Conservation (phyloP, 2,113 vertebrate genomes). For the Axis porcinus region DNA sequence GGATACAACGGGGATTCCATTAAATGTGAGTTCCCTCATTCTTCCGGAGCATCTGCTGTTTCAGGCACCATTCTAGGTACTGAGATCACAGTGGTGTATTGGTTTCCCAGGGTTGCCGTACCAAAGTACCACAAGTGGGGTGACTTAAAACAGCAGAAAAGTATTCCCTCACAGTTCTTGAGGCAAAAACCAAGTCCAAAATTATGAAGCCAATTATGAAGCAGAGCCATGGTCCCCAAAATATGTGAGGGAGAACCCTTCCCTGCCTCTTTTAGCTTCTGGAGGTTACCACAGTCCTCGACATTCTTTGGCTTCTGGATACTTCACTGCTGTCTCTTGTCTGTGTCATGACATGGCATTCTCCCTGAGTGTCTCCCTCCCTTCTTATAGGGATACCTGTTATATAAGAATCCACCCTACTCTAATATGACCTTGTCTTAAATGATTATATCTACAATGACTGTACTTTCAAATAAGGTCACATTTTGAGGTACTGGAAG, state of each 20-base stretch:
- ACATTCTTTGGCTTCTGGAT: neutral
- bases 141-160: neutral
- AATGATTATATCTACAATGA: neutral
- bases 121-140: neutral
- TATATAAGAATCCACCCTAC: neutral
- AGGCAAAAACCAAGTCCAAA: neutral
- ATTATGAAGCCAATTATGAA: neutral
- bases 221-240: neutral
- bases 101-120: neutral
- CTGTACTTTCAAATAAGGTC: neutral
- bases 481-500: neutral
- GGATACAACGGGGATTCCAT: neutral
- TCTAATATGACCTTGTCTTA: neutral
- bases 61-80: neutral
- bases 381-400: neutral
- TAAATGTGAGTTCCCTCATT: rapidly evolving
- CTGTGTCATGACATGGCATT: neutral
- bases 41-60: neutral
- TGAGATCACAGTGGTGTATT: neutral
- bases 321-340: neutral
- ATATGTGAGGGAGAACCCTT: neutral
- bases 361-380: neutral
- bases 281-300: rapidly evolving
- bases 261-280: neutral
- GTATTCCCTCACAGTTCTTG: neutral